Evolutionary conservation across 1,140 invertebrate species (phyloP).

Genomic region (Riptortus pedestris): DNA sequence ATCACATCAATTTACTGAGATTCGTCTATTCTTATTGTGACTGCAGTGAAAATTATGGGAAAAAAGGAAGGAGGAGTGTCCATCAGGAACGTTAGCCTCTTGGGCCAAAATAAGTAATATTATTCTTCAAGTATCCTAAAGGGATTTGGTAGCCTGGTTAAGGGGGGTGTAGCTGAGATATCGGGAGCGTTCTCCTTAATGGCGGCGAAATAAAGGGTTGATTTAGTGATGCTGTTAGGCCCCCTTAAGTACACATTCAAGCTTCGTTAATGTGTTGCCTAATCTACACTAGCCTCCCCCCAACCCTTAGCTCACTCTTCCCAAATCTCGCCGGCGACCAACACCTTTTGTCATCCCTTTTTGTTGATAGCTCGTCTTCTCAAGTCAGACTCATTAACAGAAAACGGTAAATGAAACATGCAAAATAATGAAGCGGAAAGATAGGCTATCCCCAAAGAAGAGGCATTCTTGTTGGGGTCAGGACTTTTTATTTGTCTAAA

Average conservation of each 20-base stretch:
- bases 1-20: no score
- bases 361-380: neutral
- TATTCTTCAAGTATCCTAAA: no score
- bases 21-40: no score
- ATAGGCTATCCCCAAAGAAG: neutral
- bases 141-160: no score
- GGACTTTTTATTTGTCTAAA: no score
- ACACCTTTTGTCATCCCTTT: slow-evolving; percentile 18
- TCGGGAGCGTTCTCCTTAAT: neutral
- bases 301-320: no score
- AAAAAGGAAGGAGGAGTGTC: neutral
- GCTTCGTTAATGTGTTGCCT: slow-evolving; percentile 13
- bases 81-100: no score
- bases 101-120: no score
- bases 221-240: slow-evolving; percentile 7
- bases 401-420: neutral
- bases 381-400: neutral
- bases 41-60: no score
- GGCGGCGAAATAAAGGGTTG: slow-evolving; percentile 13
- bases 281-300: slow-evolving; percentile 4
- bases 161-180: slow-evolving; percentile 9
- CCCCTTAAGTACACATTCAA: slow-evolving; percentile 13
- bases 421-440: slow-evolving; percentile 15
- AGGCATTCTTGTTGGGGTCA: no score
- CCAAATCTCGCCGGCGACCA: neutral